Conservation (phyloP, 2,888 invertebrate species). For the Tethea ocularis region DNA sequence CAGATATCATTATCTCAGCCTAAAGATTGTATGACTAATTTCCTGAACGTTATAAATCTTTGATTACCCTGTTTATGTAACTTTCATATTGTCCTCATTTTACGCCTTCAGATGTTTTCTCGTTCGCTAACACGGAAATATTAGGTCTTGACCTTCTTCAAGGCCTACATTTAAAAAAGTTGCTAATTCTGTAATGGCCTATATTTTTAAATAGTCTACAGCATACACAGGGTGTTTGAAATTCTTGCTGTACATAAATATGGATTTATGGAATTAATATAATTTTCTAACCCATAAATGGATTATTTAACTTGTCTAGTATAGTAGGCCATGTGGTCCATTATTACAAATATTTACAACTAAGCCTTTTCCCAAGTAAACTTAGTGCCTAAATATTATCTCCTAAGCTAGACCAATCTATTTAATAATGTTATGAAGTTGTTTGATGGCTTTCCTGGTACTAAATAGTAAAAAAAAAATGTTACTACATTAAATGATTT, state of each 20-base stretch:
- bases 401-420: no score
- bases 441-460: no score
- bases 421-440: no score
- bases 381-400: no score
- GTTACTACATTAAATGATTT: no score
- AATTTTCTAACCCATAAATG: neutral
- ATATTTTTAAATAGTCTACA: neutral
- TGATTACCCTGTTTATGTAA: neutral
- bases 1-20: conserved; percentile 33
- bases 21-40: conserved; percentile 38
- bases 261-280: neutral
- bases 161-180: neutral
- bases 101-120: neutral
- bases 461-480: no score
- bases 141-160: conserved; percentile 5
- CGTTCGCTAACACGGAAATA: neutral
- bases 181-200: neutral
- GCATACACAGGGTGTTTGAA: neutral
- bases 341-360: no score
- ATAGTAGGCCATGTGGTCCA: no score
- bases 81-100: neutral
- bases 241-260: neutral
- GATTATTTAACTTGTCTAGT: no score
- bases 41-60: neutral
- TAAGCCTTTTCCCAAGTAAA: no score